Evolutionary conservation across 92 coral and sea anemone species (phyloP), one percentile per base, ranked within the genome.

Genomic region (Palythoa caribaeorum): DNA sequence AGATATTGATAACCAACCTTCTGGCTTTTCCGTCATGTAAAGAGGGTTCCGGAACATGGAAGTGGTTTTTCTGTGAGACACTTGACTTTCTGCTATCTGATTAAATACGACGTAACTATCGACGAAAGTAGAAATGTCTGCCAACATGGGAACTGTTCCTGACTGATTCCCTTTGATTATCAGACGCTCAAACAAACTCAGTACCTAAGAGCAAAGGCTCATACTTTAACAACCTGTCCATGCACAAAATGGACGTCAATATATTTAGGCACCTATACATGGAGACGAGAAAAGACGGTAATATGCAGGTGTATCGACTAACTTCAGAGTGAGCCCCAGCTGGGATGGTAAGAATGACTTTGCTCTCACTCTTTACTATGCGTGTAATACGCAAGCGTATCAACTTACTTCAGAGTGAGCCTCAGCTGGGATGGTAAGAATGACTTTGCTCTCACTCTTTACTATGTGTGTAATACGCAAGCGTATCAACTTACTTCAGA

Each of bases 81-180:
- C 91, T 37, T 91, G 86, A 28, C 92, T 91, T 37, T 66, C 81
- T 47, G 83, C 44, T 15, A 84, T 79, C 83, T 88, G 87, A 47
- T 84, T 88, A 55, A 88, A 91, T 38, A 95, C 94, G 21, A 84
- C 84, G 73, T 89, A 92, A 51, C 80, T 83, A 69, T 91, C 93
- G 10, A 83, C 86, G 76, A 83, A 79, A 17, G 90, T 80, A 28
- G 92, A 90, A 62, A 95, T 86, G 85, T 97, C 99, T 40, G 94
- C 94, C 70, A 94, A 77, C 71, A 97, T 78, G 11, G 99, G 99
- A 6, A 97, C 86, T 6, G 99, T 94, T 10, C 96, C 98, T 16
- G 98, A 90, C 77, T 97, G 96, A 77, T 90, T 76, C 36, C 93
- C 92, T 69, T 97, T 96, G 75, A 92, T 91, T 20, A 97, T 88